Evolutionary conservation across 2,888 invertebrate species (phyloP).

Genomic region (Taenaris catops): DNA sequence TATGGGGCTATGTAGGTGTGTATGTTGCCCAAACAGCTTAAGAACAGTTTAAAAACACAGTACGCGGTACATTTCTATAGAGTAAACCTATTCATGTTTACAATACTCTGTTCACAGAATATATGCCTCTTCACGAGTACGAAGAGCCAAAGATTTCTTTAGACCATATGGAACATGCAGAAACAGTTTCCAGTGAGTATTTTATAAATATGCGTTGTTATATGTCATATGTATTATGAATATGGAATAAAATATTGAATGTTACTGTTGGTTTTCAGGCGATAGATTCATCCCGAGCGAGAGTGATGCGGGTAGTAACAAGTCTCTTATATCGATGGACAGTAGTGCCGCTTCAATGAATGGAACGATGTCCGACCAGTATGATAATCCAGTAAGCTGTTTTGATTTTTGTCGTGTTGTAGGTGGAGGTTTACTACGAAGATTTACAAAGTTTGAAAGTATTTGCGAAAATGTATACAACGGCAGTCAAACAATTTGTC

Average conservation of each 20-base stretch:
- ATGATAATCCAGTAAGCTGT: slow-evolving; percentile 56
- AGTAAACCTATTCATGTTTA: no score
- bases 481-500: no score
- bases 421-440: no score
- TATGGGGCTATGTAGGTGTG: no score
- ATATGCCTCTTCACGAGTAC: slow-evolving; percentile 59
- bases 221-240: not conserved
- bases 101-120: slow-evolving; percentile 45
- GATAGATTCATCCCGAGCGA: slow-evolving; percentile 64
- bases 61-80: no score
- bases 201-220: not conserved
- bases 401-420: not conserved
- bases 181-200: slow-evolving; percentile 65
- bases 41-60: no score
- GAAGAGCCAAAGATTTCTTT: slow-evolving; percentile 65
- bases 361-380: slow-evolving; percentile 58
- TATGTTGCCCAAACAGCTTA: no score
- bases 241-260: not conserved
- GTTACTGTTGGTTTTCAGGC: slow-evolving; percentile 39
- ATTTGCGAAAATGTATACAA: no score
- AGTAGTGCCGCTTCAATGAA: slow-evolving; percentile 60
- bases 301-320: slow-evolving; percentile 66
- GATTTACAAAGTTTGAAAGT: no score
- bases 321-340: slow-evolving; percentile 56
- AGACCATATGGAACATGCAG: slow-evolving; percentile 55